A percentile compares a stretch with the other conserved stretches of the same genome.
These are phyloP conservation scores for Tragelaphus strepsiceros DNA, from an alignment of 2,113 vertebrate species.

Conservation along the genomic window DNA sequence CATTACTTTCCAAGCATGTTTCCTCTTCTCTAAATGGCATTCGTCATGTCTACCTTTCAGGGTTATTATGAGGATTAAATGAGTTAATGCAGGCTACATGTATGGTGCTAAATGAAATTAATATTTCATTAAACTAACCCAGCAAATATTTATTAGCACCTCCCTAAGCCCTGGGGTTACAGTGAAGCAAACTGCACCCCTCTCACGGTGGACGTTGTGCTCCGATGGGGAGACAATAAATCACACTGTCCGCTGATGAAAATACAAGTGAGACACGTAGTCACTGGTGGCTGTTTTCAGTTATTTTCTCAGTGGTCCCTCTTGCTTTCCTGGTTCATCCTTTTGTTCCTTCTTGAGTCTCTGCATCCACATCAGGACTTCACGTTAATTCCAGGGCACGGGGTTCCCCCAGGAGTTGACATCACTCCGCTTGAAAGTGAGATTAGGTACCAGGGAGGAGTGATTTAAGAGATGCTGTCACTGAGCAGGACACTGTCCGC, in stretches of 20 bases:
- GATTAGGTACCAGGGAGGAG: constrained; percentile 58
- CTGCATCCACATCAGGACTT: background rate
- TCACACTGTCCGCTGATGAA: background rate
- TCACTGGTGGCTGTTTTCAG: background rate
- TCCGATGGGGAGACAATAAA: background rate
- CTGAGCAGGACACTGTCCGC: constrained; percentile 68
- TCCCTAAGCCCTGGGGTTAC: background rate
- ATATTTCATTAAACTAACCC: background rate
- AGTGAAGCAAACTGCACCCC: background rate
- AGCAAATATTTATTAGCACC: background rate
- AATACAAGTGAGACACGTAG: background rate
- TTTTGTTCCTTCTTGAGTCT: fast-evolving
- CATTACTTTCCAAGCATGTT: background rate
- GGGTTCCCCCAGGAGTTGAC: constrained; percentile 1
- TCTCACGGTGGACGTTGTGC: background rate
- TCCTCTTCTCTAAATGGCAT: background rate
- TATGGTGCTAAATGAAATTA: background rate
- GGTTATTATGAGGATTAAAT: background rate
- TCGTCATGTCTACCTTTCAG: background rate
- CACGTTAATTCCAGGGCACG: background rate
- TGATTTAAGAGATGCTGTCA: constrained; percentile 75
- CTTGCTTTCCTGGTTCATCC: background rate
- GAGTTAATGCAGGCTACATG: background rate
- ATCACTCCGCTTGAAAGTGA: constrained; percentile 67
- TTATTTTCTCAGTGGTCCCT: background rate